Conservation (phyloP, 2,113 vertebrate species). For the Callipepla californica region DNA sequence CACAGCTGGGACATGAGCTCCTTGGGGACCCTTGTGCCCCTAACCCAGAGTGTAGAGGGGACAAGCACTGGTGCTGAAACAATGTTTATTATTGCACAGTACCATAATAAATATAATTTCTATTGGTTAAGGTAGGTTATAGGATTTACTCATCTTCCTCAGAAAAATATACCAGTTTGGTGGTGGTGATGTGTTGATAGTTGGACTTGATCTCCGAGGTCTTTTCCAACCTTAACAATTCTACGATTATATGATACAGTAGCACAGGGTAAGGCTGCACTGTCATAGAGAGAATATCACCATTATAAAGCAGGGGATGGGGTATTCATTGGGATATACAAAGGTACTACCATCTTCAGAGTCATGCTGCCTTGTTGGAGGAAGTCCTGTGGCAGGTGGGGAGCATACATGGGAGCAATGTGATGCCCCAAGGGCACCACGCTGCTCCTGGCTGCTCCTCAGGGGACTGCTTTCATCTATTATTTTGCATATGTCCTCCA, state of each 20-base stretch:
- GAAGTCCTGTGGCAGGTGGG: not conserved
- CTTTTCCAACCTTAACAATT: not conserved
- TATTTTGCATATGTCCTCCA: too few relatives aligned
- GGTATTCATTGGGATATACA: not conserved
- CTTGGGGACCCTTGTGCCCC: not conserved
- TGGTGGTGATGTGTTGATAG: not conserved
- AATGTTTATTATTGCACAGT: not conserved
- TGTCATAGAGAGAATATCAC: not conserved
- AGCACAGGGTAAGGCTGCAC: rapidly evolving
- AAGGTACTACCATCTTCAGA: not conserved
- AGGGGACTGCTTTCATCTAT: not conserved
- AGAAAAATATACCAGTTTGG: not conserved
- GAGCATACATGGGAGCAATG: not conserved
- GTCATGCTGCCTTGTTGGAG: not conserved
- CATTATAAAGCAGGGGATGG: not conserved
- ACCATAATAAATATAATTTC: not conserved
- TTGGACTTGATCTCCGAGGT: not conserved
- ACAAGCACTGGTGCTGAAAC: not conserved
- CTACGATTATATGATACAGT: not conserved
- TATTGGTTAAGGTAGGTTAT: not conserved
- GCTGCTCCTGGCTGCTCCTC: not conserved
- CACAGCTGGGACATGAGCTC: not conserved
- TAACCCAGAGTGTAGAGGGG: rapidly evolving
- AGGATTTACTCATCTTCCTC: not conserved
- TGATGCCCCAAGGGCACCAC: not conserved